Base-by-base conservation (phyloP, 2,888 invertebrate genomes). In the Lacanobia oleracea region DNA sequence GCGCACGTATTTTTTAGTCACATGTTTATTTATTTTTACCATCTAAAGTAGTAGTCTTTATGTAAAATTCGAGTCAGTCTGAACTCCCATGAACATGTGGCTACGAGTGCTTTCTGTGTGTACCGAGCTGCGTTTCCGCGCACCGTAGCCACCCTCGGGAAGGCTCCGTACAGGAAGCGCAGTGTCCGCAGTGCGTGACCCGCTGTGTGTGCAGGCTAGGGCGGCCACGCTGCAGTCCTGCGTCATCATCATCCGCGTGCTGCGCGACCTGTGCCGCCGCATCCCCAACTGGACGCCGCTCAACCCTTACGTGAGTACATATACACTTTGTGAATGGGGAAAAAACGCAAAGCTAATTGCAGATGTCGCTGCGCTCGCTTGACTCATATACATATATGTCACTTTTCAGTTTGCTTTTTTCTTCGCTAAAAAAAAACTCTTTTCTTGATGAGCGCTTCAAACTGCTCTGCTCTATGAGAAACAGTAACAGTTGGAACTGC, bases 141-240 rank as follows among this genome's bases (percentile, higher is more conserved):
- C 94, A 92, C 87, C 88, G 91, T 86, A 92, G 93, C 93, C 92
- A 87, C 78, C 84, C 87, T 83, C 88, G 89, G 91, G 88, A 89
- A 90, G 87, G 86, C 74, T 2, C 4, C 45, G 64, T 67, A 71
- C 54, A 71, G 93, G 94, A 93, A 94, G 92, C 94, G 94, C 94
- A 94, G 56, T 56, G 33, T 18, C 18, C 40, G 72, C 60, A 9
- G 14, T 0, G 21, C 8, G 6, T 61, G 21, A 62, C n/a, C 16
- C 63, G 14, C 23, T 48, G 23, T 48, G 74, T 76, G 72, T 65
- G 81, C 84, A 99, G 99, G 99, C 99, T 97, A 98, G 99, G 96
- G 99, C 99, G 83, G 98, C 98, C 89, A 98, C 98, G 85, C 97
- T 99, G 91, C 99, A 99, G 95, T 99, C 99, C 86, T 99, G 99